Conservation (phyloP, 2,888 invertebrate genomes). For the Dermolepida albohirtum region DNA sequence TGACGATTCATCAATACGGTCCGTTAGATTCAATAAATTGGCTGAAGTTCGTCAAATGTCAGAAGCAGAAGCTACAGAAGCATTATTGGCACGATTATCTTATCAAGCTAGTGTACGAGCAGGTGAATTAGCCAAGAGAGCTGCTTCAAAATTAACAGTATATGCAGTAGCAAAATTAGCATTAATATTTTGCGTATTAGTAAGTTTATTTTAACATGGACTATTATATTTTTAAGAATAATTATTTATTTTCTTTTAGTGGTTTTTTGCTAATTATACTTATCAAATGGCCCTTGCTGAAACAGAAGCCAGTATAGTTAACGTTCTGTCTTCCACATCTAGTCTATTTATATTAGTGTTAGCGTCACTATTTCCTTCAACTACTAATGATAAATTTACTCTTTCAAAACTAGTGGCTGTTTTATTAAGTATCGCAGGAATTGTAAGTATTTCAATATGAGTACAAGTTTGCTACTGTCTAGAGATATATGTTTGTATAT, state of each 20-base stretch:
- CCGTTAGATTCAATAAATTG: slow-evolving; percentile 87
- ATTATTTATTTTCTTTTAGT: slow-evolving; percentile 73
- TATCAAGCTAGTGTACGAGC: slow-evolving; percentile 92
- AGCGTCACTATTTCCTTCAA: slow-evolving; percentile 88
- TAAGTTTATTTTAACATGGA: slow-evolving; percentile 63
- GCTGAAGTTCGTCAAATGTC: slow-evolving; percentile 92
- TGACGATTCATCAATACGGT: slow-evolving; percentile 86
- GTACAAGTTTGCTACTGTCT: neutral
- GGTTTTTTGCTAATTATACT: slow-evolving; percentile 94
- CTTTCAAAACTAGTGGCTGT: slow-evolving; percentile 88
- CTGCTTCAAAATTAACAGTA: slow-evolving; percentile 82
- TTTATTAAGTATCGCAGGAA: slow-evolving; percentile 79
- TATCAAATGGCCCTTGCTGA: slow-evolving; percentile 89
- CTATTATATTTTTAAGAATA: neutral
- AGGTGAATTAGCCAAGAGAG: slow-evolving; percentile 79
- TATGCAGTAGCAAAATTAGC: slow-evolving; percentile 85
- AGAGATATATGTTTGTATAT: too few species aligned
- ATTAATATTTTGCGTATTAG: slow-evolving; percentile 86
- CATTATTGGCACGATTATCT: slow-evolving; percentile 91
- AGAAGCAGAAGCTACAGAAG: slow-evolving; percentile 91
- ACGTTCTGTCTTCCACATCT: slow-evolving; percentile 88
- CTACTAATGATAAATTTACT: slow-evolving; percentile 84
- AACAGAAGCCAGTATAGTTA: slow-evolving; percentile 88
- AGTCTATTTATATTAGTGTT: slow-evolving; percentile 90
- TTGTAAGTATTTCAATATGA: slow-evolving; percentile 71